Conservation (phyloP, 2,888 invertebrate genomes). For the Cynaeus angustus region DNA sequence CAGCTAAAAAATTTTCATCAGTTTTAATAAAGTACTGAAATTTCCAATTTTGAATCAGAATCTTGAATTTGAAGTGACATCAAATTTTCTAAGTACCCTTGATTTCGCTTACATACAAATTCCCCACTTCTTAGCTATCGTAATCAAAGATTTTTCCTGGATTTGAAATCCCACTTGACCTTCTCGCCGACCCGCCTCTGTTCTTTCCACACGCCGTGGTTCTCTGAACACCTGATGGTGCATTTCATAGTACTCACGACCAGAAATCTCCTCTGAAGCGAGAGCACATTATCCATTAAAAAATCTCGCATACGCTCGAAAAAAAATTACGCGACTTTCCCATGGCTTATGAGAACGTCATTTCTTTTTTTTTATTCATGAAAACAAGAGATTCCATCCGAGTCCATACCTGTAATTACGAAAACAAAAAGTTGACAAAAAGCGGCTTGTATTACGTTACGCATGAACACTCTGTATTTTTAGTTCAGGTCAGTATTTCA, state of each 20-base stretch:
- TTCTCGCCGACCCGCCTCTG: constrained; percentile 12
- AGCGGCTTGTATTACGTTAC: constrained; percentile 54
- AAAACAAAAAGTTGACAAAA: constrained; percentile 50
- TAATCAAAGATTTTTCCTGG: neutral
- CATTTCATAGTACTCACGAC: constrained; percentile 22
- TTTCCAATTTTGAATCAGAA: too few relatives aligned
- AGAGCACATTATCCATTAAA: neutral
- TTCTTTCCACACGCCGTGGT: constrained; percentile 11
- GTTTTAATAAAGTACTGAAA: too few relatives aligned
- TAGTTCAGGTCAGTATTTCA: constrained; percentile 54
- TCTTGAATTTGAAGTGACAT: too few relatives aligned
- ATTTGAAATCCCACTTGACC: neutral
- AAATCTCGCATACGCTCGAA: neutral
- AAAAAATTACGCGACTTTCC: constrained; percentile 23
- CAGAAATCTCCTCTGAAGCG: neutral
- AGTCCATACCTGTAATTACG: constrained; percentile 46
- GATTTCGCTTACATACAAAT: too few relatives aligned
- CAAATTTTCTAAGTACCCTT: too few relatives aligned
- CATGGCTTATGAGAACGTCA: constrained; percentile 37
- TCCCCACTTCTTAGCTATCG: too few relatives aligned
- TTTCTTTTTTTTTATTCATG: neutral
- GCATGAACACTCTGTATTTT: constrained; percentile 57
- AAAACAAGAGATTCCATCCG: constrained; percentile 38
- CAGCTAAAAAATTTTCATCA: too few relatives aligned
- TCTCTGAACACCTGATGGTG: constrained; percentile 23